phyloP scores from a whole-genome alignment of 1,140 invertebrate species.

The Calliphora vicina region DNA sequence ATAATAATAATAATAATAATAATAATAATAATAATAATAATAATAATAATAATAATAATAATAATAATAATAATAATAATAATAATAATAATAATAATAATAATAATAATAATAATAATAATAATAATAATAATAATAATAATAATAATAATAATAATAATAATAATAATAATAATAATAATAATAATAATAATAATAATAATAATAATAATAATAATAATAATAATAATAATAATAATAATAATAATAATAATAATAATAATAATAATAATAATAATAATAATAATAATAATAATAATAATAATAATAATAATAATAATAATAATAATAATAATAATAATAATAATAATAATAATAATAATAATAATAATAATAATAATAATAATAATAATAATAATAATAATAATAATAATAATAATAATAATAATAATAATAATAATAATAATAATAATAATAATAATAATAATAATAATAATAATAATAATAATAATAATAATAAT shows the following conservation, averaged over 20 bases:
- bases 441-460: neutral
- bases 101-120: slow-evolving; percentile 23
- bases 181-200: slow-evolving; percentile 22
- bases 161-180: slow-evolving; percentile 24
- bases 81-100: slow-evolving; percentile 24
- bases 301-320: neutral
- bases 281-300: slow-evolving; percentile 11
- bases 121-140: slow-evolving; percentile 26
- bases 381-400: too few relatives aligned
- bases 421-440: neutral
- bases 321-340: too few relatives aligned
- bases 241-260: slow-evolving; percentile 26
- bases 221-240: slow-evolving; percentile 26
- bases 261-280: slow-evolving; percentile 1
- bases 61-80: slow-evolving; percentile 24
- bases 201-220: slow-evolving; percentile 21
- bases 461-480: slow-evolving; percentile 16
- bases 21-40: slow-evolving; percentile 24
- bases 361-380: too few relatives aligned
- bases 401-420: too few relatives aligned
- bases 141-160: slow-evolving; percentile 22
- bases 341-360: too few relatives aligned
- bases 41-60: slow-evolving; percentile 24
- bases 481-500: slow-evolving; percentile 22
- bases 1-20: slow-evolving; percentile 24